Conservation (phyloP, 2,797 vertebrate genomes). For the Meda fulgida region DNA sequence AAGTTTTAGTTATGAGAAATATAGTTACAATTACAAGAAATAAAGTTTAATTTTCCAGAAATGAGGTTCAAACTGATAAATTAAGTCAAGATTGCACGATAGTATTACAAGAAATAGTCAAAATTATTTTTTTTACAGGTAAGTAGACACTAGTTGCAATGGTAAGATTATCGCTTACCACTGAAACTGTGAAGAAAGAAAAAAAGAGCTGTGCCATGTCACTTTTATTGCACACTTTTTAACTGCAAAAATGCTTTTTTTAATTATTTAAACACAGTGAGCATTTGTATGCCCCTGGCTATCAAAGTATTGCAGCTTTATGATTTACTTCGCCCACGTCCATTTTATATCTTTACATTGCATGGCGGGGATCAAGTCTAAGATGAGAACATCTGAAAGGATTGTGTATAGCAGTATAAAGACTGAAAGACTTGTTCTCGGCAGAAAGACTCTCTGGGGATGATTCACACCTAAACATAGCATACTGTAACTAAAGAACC, state of each 20-base stretch:
- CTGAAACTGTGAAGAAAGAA: too few species aligned
- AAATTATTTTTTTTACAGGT: too few species aligned
- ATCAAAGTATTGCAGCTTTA: constrained; percentile 22
- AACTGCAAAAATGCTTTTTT: not conserved
- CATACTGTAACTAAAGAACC: constrained; percentile 46
- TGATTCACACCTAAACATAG: constrained; percentile 51
- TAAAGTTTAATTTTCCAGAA: too few species aligned
- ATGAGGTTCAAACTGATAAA: too few species aligned
- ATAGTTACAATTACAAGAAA: too few species aligned
- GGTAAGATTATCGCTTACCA: too few species aligned
- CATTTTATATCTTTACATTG: constrained; percentile 24
- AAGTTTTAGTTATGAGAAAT: too few species aligned
- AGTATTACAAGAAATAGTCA: too few species aligned
- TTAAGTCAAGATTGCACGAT: too few species aligned
- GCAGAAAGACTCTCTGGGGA: constrained; percentile 46
- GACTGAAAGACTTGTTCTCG: not conserved
- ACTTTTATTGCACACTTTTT: too few species aligned
- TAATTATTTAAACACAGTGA: not conserved
- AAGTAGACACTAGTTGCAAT: too few species aligned
- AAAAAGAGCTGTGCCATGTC: too few species aligned
- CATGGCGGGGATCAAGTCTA: constrained; percentile 35
- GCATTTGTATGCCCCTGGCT: not conserved
- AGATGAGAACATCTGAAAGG: constrained; percentile 49
- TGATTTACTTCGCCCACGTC: not conserved
- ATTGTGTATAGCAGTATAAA: constrained; percentile 48